A percentile compares a stretch with the other conserved stretches of the same genome.
Evolutionary conservation across 2,888 invertebrate species (phyloP).

Genomic region (Elmis aenea): DNA sequence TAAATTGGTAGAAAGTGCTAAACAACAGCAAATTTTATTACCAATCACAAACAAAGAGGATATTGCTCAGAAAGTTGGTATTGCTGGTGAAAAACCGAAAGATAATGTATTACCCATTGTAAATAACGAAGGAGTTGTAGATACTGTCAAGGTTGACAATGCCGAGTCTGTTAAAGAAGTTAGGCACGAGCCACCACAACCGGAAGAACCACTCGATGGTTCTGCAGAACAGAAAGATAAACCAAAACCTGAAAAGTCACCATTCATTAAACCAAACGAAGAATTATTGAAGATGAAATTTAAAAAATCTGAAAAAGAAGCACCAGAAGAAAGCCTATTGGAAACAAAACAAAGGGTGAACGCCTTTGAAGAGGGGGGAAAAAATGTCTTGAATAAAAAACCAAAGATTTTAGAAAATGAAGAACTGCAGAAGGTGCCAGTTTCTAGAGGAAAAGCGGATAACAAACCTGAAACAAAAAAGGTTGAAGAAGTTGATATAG

Average conservation of each 20-base stretch:
- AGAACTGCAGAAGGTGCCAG: neutral
- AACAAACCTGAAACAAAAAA: conserved; percentile 36
- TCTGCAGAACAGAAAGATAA: conserved; percentile 23
- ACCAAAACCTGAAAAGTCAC: neutral
- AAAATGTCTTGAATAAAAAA: neutral
- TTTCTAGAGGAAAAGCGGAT: conserved; percentile 3
- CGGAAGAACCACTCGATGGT: conserved; percentile 39
- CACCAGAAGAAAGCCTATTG: neutral
- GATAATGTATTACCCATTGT: too few relatives aligned
- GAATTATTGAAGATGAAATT: too few relatives aligned
- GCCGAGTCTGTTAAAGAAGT: conserved; percentile 33
- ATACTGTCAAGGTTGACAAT: too few relatives aligned
- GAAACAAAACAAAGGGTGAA: neutral
- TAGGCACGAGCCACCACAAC: conserved; percentile 43
- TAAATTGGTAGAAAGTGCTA: too few relatives aligned
- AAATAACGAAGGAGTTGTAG: too few relatives aligned
- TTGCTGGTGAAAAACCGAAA: neutral
- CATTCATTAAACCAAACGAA: neutral
- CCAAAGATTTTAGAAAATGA: neutral
- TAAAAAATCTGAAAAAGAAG: neutral
- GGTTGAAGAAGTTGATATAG: conserved; percentile 47
- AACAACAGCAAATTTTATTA: too few relatives aligned
- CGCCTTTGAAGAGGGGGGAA: neutral
- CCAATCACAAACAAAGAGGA: too few relatives aligned
- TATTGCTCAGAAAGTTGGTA: too few relatives aligned